Conservation (phyloP, 2,888 invertebrate species). For the Fissipunctia ypsillon region DNA sequence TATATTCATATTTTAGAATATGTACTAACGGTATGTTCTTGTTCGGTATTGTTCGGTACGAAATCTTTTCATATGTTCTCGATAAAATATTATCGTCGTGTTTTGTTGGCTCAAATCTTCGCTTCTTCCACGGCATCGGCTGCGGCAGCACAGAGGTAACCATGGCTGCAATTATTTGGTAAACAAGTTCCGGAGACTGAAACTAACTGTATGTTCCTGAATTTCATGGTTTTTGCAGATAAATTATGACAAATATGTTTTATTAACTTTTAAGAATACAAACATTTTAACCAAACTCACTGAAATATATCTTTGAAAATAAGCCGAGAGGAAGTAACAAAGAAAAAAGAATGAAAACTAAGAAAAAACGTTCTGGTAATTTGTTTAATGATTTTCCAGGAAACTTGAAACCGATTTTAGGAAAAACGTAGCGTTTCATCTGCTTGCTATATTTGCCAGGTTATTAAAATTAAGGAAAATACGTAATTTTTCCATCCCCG, state of each 20-base stretch:
- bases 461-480: slow-evolving; percentile 36
- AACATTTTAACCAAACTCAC: not conserved
- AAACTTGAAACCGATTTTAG: slow-evolving; percentile 18
- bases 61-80: not conserved
- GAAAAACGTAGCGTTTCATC: slow-evolving; percentile 6
- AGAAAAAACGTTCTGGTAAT: not conserved
- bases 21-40: not conserved
- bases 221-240: not conserved
- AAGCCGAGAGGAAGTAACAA: not conserved
- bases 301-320: not conserved
- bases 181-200: not conserved
- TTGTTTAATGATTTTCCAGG: slow-evolving; percentile 14
- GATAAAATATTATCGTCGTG: not conserved
- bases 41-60: too few relatives aligned
- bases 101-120: not conserved
- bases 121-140: not conserved
- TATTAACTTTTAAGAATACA: too few relatives aligned
- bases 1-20: not conserved
- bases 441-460: slow-evolving; percentile 3
- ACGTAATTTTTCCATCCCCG: not conserved
- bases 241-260: too few relatives aligned
- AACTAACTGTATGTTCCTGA: not conserved
- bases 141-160: not conserved
- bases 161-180: not conserved
- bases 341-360: not conserved